These are phyloP conservation scores for Linnaemya tessellans DNA, from an alignment of 2,888 invertebrate genomes.

Conservation along the genomic window DNA sequence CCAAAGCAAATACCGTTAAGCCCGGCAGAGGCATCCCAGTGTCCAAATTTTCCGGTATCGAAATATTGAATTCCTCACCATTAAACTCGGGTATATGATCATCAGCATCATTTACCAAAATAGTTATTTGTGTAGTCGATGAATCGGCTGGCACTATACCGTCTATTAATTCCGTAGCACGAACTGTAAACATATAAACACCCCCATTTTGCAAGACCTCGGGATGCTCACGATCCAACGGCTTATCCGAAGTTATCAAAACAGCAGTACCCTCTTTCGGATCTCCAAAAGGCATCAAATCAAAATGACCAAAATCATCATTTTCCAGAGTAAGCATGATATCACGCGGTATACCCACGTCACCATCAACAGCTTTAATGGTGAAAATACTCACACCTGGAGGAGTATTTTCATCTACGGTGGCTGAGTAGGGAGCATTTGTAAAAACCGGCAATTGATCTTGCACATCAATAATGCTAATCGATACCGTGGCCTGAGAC, in stretches of 20 bases:
- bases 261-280: slow-evolving; percentile 85
- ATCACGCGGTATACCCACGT: slow-evolving; percentile 89
- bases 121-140: slow-evolving; percentile 88
- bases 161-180: slow-evolving; percentile 90
- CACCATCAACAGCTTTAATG: slow-evolving; percentile 91
- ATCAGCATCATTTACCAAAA: slow-evolving; percentile 91
- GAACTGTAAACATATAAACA: slow-evolving; percentile 88
- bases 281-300: slow-evolving; percentile 84
- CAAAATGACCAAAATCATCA: slow-evolving; percentile 88
- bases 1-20: slow-evolving; percentile 89
- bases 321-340: slow-evolving; percentile 88
- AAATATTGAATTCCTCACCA: slow-evolving; percentile 86
- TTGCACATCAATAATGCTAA: slow-evolving; percentile 90
- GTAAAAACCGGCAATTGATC: slow-evolving; percentile 93
- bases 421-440: slow-evolving; percentile 91
- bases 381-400: slow-evolving; percentile 88
- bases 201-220: slow-evolving; percentile 90
- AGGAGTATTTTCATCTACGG: slow-evolving; percentile 89
- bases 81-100: slow-evolving; percentile 90
- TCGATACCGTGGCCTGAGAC: slow-evolving; percentile 89
- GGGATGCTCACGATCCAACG: slow-evolving; percentile 90
- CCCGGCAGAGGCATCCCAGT: slow-evolving; percentile 88
- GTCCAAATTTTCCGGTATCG: slow-evolving; percentile 90
- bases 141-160: slow-evolving; percentile 88
- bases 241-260: slow-evolving; percentile 86